phyloP scores from a whole-genome alignment of 2,113 vertebrate species.

The Baryphthengus martii region DNA sequence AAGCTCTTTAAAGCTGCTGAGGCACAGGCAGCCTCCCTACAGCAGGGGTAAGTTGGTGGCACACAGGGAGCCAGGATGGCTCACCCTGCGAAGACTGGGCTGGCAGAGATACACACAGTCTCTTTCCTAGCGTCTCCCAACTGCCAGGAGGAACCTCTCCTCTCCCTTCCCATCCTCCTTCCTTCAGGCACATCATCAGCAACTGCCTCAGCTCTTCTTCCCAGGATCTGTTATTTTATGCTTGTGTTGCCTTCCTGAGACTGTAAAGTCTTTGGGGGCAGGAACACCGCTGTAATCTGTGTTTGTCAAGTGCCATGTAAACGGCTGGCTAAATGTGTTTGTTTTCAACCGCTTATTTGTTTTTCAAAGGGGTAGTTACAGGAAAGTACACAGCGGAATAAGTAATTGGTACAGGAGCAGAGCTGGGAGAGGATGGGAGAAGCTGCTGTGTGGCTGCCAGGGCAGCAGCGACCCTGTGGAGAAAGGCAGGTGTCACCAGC shows the following conservation, averaged over 20 bases:
- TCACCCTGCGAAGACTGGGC: neutral
- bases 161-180: neutral
- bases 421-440: neutral
- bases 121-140: neutral
- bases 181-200: neutral
- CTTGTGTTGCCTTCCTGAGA: neutral
- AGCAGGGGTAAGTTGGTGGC: neutral
- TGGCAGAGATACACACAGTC: neutral
- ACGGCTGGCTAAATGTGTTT: slow-evolving; percentile 34
- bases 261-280: neutral
- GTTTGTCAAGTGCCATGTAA: slow-evolving; percentile 47
- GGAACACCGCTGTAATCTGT: neutral
- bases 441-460: neutral
- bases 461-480: neutral
- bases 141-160: neutral
- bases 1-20: neutral
- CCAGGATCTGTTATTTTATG: neutral
- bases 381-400: neutral
- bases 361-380: slow-evolving; percentile 28
- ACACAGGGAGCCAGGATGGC: neutral
- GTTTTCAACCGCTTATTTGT: slow-evolving; percentile 33
- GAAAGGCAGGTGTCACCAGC: neutral
- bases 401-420: neutral
- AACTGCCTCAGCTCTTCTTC: neutral
- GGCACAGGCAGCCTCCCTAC: neutral